Base-by-base conservation (phyloP, 2,888 invertebrate genomes). In the Cheilosia urbana region DNA sequence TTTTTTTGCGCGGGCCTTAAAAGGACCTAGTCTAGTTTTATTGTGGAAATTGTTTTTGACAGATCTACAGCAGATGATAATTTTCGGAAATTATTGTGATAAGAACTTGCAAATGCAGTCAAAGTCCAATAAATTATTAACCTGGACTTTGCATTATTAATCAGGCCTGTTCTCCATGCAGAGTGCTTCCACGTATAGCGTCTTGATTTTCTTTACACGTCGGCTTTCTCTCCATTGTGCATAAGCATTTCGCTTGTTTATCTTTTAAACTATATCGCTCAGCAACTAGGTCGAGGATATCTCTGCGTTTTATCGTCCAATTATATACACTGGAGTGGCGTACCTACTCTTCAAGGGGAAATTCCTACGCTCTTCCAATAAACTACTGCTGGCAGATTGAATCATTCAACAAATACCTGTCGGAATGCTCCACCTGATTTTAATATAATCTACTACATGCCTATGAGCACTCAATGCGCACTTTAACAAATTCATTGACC, bases 401-500 rank as follows among this genome's bases (percentile, higher is more conserved):
- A 49, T 37, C 34, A 65, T 13, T 34, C 49, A 65, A 62, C 27
- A 47, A n/a, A 30, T 30, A 62, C 17, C 13, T 47, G 45, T 30
- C 13, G 11, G 51, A 21, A 65, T 51, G 42, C 19, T 42, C 40
- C 19, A 17, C 30, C 47, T 21, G 47, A 30, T 34, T 47, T 49
- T 30, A 13, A 63, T 37, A 15, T 37, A 30, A 2, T 30, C 30
- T 30, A 30, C 30, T 30, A 6, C 19, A 21, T 3, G 6, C 15
- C 2, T 30, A 17, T 30, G 13, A 7, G 49, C 3, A 65, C 17
- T 9, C 45, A 37, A 1, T 40, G 24, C 11, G 66, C 53, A 53
- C 24, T 66, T 40, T 47, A 57, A n/a, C 30, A 30, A 57, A 69
- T 69, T 3, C 55, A 45, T 45, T 69, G 68, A 57, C 19, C 68